Evolutionary conservation across 2,888 invertebrate species (phyloP).

Genomic region (Brachyptera putata): DNA sequence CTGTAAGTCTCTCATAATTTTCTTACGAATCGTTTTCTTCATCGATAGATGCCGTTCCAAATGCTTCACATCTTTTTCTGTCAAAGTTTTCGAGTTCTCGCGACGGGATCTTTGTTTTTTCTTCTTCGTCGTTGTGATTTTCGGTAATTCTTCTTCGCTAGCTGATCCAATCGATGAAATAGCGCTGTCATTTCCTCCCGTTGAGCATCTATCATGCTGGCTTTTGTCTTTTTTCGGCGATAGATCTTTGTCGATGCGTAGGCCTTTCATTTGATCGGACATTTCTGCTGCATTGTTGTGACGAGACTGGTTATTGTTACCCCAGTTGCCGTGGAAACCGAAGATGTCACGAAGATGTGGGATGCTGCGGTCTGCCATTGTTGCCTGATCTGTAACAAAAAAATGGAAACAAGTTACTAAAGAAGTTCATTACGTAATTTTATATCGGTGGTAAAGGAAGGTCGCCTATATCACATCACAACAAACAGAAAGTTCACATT

Average conservation of each 20-base stretch:
- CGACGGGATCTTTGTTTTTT: constrained; percentile 59
- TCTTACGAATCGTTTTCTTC: constrained; percentile 82
- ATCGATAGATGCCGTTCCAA: constrained; percentile 77
- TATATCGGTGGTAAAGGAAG: no score
- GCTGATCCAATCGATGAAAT: constrained; percentile 44
- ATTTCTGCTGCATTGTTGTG: constrained; percentile 9
- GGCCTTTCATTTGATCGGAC: constrained; percentile 20
- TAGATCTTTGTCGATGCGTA: constrained; percentile 18
- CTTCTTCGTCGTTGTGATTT: constrained; percentile 42
- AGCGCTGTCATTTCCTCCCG: constrained; percentile 41
- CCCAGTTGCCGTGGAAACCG: constrained; percentile 45
- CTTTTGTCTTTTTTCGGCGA: constrained; percentile 19
- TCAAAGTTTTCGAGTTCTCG: constrained; percentile 63
- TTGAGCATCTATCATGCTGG: neutral
- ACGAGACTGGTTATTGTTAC: neutral
- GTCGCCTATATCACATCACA: no score
- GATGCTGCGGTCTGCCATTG: constrained; percentile 59
- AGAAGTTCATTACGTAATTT: no score
- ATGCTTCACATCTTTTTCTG: constrained; percentile 59
- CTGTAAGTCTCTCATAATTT: constrained; percentile 78
- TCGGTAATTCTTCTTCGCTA: constrained; percentile 40
- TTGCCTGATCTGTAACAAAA: no score
- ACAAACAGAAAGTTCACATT: no score
- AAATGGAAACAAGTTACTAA: no score
- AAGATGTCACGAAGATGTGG: constrained; percentile 73